Evolutionary conservation across 2,888 invertebrate genomes (phyloP).

Genomic region (Leptinotarsa haldemani): DNA sequence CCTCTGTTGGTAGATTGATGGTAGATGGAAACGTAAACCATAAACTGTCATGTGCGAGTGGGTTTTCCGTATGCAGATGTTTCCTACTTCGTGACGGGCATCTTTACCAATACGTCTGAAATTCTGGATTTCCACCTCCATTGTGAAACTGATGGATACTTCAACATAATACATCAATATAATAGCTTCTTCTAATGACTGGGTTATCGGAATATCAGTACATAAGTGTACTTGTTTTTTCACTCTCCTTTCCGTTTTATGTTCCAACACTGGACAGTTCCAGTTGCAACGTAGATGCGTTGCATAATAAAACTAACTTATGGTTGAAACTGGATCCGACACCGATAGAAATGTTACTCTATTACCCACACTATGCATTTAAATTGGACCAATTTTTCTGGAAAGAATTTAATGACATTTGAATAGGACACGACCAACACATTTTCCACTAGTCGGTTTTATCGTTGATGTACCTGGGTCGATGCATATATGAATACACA

Average conservation of each 20-base stretch:
- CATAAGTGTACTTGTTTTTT: too few relatives aligned
- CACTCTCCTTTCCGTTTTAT: slow-evolving; percentile 1
- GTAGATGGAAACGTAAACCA: too few relatives aligned
- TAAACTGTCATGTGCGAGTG: too few relatives aligned
- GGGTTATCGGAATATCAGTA: too few relatives aligned
- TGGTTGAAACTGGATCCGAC: slow-evolving; percentile 35
- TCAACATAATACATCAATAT: too few relatives aligned
- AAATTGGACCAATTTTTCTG: slow-evolving; percentile 26
- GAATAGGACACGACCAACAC: slow-evolving; percentile 15
- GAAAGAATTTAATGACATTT: slow-evolving; percentile 13
- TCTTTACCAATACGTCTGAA: too few relatives aligned
- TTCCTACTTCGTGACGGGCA: too few relatives aligned
- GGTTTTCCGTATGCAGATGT: too few relatives aligned
- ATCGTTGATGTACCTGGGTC: slow-evolving; percentile 5
- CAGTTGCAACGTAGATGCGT: slow-evolving; percentile 38
- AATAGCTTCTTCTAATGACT: too few relatives aligned
- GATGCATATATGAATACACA: slow-evolving; percentile 15
- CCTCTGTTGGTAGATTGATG: too few relatives aligned
- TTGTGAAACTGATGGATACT: too few relatives aligned
- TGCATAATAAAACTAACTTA: slow-evolving; percentile 34
- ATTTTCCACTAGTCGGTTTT: slow-evolving; percentile 15
- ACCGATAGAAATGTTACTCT: slow-evolving; percentile 30
- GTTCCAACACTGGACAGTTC: slow-evolving; percentile 36
- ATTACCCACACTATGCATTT: slow-evolving; percentile 25
- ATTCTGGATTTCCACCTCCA: too few relatives aligned